A percentile compares a stretch with the other conserved stretches of the same genome.
Conservation (phyloP, 2,797 vertebrate species). For the Poeciliopsis turneri region DNA sequence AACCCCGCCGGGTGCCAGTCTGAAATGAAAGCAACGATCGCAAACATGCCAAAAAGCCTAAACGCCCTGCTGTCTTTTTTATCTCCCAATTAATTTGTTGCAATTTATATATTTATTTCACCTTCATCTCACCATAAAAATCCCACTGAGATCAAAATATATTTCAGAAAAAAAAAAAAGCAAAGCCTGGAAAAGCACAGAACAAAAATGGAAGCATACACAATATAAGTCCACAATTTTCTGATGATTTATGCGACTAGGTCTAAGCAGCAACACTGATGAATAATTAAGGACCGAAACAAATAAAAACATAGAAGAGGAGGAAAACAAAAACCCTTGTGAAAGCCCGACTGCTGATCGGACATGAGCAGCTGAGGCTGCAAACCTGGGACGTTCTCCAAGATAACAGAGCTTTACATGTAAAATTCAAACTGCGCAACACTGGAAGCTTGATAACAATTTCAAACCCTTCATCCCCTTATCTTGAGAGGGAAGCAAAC, state of each 20-base stretch:
- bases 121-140: constrained; percentile 4
- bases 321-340: neutral
- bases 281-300: neutral
- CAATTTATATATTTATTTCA: constrained; percentile 17
- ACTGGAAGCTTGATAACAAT: constrained; percentile 32
- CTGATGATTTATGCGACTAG: constrained; percentile 12
- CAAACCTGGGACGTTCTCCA: constrained; percentile 24
- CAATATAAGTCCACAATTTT: neutral
- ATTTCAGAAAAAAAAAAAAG: neutral
- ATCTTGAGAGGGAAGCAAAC: constrained; percentile 29
- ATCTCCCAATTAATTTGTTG: constrained; percentile 18
- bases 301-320: neutral
- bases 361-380: constrained; percentile 17
- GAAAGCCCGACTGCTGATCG: constrained; percentile 4
- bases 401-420: constrained; percentile 39
- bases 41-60: constrained; percentile 30
- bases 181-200: no score
- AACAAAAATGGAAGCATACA: neutral
- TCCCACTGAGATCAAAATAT: constrained; percentile 19
- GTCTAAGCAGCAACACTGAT: constrained; percentile 20
- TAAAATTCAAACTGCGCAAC: constrained; percentile 49
- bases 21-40: constrained; percentile 38
- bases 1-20: constrained; percentile 22
- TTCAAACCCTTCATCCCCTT: constrained; percentile 35
- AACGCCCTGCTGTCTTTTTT: constrained; percentile 22